phyloP scores from a whole-genome alignment of 1,140 invertebrate genomes.

The Drosophila serrata region DNA sequence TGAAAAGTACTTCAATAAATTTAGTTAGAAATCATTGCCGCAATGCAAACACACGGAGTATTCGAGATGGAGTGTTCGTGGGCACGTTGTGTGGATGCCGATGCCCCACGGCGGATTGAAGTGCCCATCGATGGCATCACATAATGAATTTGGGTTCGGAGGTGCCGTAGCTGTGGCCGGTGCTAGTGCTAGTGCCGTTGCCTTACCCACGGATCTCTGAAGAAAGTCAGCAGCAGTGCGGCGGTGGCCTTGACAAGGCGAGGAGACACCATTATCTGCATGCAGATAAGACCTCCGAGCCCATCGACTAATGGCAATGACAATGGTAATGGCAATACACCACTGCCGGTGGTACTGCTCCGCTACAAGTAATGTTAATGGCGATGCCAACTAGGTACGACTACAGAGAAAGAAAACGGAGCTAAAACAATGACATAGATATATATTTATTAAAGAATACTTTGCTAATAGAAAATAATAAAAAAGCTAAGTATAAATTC shows the following conservation, averaged over 20 bases:
- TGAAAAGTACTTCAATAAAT: slow-evolving; percentile 84
- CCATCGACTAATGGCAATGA: slow-evolving; percentile 29
- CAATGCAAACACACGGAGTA: slow-evolving; percentile 68
- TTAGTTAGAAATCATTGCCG: slow-evolving; percentile 79
- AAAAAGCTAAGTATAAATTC: not conserved
- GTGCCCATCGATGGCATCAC: slow-evolving; percentile 76
- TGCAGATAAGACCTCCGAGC: slow-evolving; percentile 43
- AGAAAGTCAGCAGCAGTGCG: slow-evolving; percentile 56
- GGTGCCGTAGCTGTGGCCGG: not conserved
- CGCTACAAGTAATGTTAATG: slow-evolving; percentile 30
- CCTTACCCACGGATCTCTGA: slow-evolving; percentile 33
- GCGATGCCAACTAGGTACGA: slow-evolving; percentile 46
- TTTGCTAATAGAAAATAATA: rapidly evolving
- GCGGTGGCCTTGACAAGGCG: slow-evolving; percentile 70
- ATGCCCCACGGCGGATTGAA: slow-evolving; percentile 54
- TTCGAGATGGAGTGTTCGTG: slow-evolving; percentile 46
- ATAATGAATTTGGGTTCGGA: slow-evolving; percentile 48
- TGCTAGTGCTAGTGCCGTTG: not conserved
- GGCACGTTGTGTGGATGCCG: slow-evolving; percentile 39
- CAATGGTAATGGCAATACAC: slow-evolving; percentile 44
- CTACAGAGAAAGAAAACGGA: slow-evolving; percentile 1
- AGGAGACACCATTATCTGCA: slow-evolving; percentile 56
- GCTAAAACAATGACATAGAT: not conserved
- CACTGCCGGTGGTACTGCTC: slow-evolving; percentile 37
- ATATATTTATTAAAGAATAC: no score